phyloP scores from a whole-genome alignment of 2,888 invertebrate species.

The Metopia argyrocephala region DNA sequence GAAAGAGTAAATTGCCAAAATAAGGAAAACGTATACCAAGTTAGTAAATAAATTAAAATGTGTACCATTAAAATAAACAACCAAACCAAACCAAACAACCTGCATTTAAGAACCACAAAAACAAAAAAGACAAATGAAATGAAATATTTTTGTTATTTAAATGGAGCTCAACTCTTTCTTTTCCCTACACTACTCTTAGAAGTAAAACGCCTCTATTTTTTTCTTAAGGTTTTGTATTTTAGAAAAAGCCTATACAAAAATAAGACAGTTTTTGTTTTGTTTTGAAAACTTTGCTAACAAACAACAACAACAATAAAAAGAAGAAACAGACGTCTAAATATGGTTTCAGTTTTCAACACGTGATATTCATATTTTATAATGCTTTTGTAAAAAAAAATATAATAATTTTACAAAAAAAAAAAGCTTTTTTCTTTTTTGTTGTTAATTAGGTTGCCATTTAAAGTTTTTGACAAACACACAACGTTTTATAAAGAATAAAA shows the following conservation, averaged over 20 bases:
- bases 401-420: background rate
- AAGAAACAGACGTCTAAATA: conserved; percentile 43
- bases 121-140: background rate
- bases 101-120: conserved; percentile 13
- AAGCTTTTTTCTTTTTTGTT: conserved; percentile 65
- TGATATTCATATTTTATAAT: conserved; percentile 67
- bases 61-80: conserved; percentile 40
- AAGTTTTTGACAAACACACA: conserved; percentile 67
- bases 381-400: conserved; percentile 52
- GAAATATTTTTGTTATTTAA: conserved; percentile 45
- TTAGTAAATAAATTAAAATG: conserved; percentile 62
- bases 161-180: conserved; percentile 11
- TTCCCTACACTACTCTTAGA: conserved; percentile 40
- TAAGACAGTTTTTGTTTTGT: conserved; percentile 30
- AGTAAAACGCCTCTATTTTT: conserved; percentile 51
- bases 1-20: conserved; percentile 40
- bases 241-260: conserved; percentile 49
- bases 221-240: conserved; percentile 21
- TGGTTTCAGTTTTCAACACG: conserved; percentile 67
- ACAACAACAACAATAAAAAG: conserved; percentile 41
- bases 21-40: conserved; percentile 34
- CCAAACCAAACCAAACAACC: background rate
- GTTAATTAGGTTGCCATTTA: conserved; percentile 75
- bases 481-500: conserved; percentile 8
- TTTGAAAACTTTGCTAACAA: conserved; percentile 35